These are phyloP conservation scores for Agonum fuliginosum DNA, from an alignment of 2,888 invertebrate species.

Conservation along the genomic window DNA sequence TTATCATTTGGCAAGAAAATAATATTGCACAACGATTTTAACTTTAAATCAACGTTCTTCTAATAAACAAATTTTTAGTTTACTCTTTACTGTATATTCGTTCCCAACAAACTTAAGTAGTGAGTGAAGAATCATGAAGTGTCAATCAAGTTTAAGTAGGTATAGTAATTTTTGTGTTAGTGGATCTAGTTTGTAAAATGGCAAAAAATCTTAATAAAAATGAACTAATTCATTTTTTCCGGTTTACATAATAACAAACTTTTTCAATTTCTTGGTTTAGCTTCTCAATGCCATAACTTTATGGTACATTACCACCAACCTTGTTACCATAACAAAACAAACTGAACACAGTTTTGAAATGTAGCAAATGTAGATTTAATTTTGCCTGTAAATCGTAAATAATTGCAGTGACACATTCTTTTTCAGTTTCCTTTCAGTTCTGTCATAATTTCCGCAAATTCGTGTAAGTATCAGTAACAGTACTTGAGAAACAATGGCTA, in stretches of 20 bases:
- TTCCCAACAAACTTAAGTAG: no score
- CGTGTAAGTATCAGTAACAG: not conserved
- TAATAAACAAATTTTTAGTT: no score
- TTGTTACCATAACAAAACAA: not conserved
- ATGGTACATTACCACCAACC: slow-evolving; percentile 16
- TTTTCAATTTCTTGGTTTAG: not conserved
- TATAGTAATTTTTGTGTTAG: no score
- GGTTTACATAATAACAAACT: not conserved
- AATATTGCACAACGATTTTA: no score
- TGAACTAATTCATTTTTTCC: not conserved
- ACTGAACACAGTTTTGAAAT: slow-evolving; percentile 9
- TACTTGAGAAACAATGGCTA: not conserved
- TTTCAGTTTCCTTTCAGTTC: slow-evolving; percentile 11
- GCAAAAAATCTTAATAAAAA: no score
- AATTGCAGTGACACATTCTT: slow-evolving; percentile 21
- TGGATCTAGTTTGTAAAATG: no score
- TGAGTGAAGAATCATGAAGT: no score
- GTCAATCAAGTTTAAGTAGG: no score
- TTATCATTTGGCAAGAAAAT: no score
- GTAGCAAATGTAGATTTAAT: slow-evolving; percentile 28
- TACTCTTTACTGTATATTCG: no score
- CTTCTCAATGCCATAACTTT: not conserved
- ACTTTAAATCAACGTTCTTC: no score
- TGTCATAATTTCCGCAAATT: slow-evolving; percentile 34
- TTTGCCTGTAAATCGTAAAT: slow-evolving; percentile 21